Conservation (phyloP, 1,140 invertebrate species). For the Drosophila simulans region DNA sequence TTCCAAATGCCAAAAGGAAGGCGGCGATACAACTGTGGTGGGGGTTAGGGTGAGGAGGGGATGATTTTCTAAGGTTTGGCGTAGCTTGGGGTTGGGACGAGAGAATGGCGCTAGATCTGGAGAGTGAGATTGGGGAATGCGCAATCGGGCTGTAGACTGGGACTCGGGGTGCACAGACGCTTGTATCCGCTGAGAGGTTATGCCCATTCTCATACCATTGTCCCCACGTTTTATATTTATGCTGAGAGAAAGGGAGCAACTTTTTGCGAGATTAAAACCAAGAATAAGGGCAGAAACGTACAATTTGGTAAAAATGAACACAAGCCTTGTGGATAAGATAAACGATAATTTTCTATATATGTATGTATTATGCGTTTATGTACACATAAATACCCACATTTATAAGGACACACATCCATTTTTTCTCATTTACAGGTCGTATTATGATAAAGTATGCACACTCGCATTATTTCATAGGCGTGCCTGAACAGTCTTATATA, state of each 20-base stretch:
- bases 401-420: not conserved
- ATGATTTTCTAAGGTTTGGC: not conserved
- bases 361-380: conserved; percentile 15
- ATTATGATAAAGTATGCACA: not conserved
- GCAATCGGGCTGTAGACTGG: not conserved
- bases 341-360: conserved; percentile 47
- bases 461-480: no score
- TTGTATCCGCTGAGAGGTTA: conserved; percentile 11
- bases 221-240: conserved; percentile 13
- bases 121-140: conserved; percentile 7
- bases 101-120: not conserved
- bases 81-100: not conserved
- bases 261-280: conserved; percentile 14
- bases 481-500: no score
- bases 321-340: conserved; percentile 58
- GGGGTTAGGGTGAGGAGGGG: not conserved
- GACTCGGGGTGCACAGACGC: not conserved
- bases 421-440: not conserved
- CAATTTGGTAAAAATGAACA: conserved; percentile 56
- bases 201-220: conserved; percentile 7
- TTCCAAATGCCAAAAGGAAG: conserved; percentile 71
- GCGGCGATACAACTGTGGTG: conserved; percentile 42
- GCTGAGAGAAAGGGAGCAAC: conserved; percentile 32
- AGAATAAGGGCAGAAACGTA: conserved; percentile 27
- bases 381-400: not conserved